Percentiles rank a stretch among this genome's conserved stretches.
Conservation (phyloP, 2,888 invertebrate species). For the Macaria liturata region DNA sequence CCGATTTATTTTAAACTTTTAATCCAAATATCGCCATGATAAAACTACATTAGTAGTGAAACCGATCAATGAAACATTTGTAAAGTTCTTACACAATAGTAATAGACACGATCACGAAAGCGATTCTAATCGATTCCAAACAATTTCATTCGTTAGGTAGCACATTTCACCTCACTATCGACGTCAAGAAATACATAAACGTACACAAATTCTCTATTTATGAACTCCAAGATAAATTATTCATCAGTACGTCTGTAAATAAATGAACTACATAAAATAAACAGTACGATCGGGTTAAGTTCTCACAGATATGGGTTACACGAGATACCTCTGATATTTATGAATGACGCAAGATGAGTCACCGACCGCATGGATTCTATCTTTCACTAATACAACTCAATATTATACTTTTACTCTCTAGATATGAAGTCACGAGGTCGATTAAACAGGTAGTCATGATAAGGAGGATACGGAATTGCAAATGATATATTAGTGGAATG, state of each 20-base stretch:
- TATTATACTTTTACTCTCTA: no score
- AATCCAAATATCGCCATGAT: no score
- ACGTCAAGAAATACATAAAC: background rate
- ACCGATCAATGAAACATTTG: no score
- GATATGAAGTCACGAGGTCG: no score
- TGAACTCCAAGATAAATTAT: background rate
- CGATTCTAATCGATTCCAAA: background rate
- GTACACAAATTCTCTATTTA: background rate
- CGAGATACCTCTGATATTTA: background rate
- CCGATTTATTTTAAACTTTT: no score
- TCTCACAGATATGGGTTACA: background rate
- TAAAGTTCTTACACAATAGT: no score
- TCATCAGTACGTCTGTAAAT: background rate
- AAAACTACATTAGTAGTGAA: no score
- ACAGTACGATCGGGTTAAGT: background rate
- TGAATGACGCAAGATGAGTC: background rate
- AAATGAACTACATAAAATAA: background rate
- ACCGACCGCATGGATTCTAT: background rate
- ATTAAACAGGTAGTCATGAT: no score
- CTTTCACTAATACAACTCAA: background rate
- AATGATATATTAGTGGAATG: no score
- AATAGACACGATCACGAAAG: background rate
- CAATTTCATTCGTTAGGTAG: background rate
- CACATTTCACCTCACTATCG: background rate
- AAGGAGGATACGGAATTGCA: no score